Conservation (phyloP, 2,113 vertebrate species). For the Pachycephala philippinensis region DNA sequence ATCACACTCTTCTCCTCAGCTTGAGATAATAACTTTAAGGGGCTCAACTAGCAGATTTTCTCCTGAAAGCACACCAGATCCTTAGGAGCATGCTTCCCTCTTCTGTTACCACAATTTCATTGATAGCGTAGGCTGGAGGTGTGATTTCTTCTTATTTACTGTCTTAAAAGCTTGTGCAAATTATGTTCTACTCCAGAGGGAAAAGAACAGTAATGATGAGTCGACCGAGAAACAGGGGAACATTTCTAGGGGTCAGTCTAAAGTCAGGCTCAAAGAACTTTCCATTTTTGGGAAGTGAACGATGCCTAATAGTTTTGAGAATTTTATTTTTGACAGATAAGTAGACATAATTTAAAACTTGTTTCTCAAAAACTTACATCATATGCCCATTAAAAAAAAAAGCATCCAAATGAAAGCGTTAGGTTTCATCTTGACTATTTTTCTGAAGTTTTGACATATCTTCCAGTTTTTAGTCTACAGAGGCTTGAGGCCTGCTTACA, state of each 20-base stretch:
- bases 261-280: not conserved
- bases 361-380: not conserved
- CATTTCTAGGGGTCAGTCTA: not conserved
- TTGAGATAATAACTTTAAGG: not conserved
- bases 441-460: not conserved
- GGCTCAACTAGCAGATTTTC: not conserved
- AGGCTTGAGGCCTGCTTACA: not conserved
- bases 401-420: not conserved
- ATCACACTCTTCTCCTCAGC: not conserved
- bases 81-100: not conserved
- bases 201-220: not conserved
- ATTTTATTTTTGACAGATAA: not conserved
- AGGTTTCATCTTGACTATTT: not conserved
- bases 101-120: not conserved
- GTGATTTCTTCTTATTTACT: not conserved
- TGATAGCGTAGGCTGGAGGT: not conserved
- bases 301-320: not conserved
- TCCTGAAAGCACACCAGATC: not conserved
- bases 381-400: not conserved
- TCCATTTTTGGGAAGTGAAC: not conserved
- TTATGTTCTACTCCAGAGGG: not conserved
- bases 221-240: not conserved
- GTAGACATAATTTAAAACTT: not conserved
- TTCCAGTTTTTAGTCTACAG: not conserved
- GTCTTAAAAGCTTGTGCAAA: not conserved